Conservation (phyloP, 2,113 vertebrate genomes). For the Bagarius yarrelli region DNA sequence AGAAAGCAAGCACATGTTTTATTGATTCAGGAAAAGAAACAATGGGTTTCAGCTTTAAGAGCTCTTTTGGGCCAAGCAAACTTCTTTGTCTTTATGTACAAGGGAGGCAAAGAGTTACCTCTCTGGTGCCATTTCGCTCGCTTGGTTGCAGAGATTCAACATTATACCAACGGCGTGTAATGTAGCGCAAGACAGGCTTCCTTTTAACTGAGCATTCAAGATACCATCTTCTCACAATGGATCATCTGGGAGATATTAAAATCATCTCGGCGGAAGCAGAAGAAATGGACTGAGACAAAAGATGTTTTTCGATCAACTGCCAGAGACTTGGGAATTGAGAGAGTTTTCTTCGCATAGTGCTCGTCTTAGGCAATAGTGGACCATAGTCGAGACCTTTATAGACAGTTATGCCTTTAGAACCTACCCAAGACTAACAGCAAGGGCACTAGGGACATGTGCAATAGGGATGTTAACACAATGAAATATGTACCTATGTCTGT, state of each 20-base stretch:
- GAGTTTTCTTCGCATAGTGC: slow-evolving; percentile 58
- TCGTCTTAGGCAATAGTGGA: slow-evolving; percentile 58
- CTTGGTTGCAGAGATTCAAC: slow-evolving; percentile 56
- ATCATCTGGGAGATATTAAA: slow-evolving; percentile 68
- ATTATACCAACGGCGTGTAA: slow-evolving; percentile 65
- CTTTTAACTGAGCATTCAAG: slow-evolving; percentile 54
- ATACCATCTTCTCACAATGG: slow-evolving; percentile 52
- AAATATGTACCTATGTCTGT: background rate
- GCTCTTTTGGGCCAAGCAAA: slow-evolving; percentile 53
- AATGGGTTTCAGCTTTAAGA: slow-evolving; percentile 62
- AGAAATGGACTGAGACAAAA: slow-evolving; percentile 61
- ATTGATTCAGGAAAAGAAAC: slow-evolving; percentile 70
- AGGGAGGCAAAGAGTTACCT: slow-evolving; percentile 41
- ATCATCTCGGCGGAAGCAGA: slow-evolving; percentile 34
- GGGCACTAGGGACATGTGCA: background rate
- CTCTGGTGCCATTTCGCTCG: slow-evolving; percentile 56
- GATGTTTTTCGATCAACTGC: slow-evolving; percentile 61
- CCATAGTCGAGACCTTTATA: slow-evolving; percentile 53
- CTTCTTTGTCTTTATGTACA: slow-evolving; percentile 19
- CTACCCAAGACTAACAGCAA: slow-evolving; percentile 47
- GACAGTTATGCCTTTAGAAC: slow-evolving; percentile 55
- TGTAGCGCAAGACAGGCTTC: slow-evolving; percentile 57
- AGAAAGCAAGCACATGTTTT: slow-evolving; percentile 68
- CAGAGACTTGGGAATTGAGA: slow-evolving; percentile 51
- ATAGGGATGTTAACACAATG: background rate